Conservation (phyloP, 2,113 vertebrate genomes). For the Vanacampus margaritifer region DNA sequence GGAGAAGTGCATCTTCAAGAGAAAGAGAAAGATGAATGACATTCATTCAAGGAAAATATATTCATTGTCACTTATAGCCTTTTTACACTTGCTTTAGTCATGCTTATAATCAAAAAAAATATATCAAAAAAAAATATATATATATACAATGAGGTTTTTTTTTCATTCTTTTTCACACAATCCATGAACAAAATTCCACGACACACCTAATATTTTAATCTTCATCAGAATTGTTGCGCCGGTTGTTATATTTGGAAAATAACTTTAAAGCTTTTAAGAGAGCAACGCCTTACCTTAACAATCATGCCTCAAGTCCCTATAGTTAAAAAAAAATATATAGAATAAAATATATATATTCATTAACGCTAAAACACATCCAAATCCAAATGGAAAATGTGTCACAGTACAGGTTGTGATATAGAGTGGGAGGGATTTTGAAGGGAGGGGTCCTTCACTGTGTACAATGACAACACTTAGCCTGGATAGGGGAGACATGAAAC, state of each 20-base stretch:
- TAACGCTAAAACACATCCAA: not conserved
- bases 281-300: constrained; percentile 16
- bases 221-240: too few relatives aligned
- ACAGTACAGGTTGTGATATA: constrained; percentile 12
- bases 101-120: not conserved
- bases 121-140: too few relatives aligned
- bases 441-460: constrained; percentile 28
- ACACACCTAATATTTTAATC: not conserved
- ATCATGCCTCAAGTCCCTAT: not conserved
- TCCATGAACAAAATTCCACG: not conserved
- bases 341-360: not conserved
- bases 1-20: constrained; percentile 26
- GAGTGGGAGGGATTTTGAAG: constrained; percentile 3
- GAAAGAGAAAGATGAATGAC: not conserved
- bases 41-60: not conserved
- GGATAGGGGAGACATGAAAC: constrained; percentile 16
- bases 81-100: not conserved
- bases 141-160: not conserved
- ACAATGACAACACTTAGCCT: constrained; percentile 30
- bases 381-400: not conserved
- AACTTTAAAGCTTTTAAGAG: too few relatives aligned
- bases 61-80: not conserved
- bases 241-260: too few relatives aligned
- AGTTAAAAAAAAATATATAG: not conserved
- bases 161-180: not conserved